These are phyloP conservation scores for Hipparchia sbordonii DNA, from an alignment of 2,888 invertebrate genomes.

Conservation along the genomic window DNA sequence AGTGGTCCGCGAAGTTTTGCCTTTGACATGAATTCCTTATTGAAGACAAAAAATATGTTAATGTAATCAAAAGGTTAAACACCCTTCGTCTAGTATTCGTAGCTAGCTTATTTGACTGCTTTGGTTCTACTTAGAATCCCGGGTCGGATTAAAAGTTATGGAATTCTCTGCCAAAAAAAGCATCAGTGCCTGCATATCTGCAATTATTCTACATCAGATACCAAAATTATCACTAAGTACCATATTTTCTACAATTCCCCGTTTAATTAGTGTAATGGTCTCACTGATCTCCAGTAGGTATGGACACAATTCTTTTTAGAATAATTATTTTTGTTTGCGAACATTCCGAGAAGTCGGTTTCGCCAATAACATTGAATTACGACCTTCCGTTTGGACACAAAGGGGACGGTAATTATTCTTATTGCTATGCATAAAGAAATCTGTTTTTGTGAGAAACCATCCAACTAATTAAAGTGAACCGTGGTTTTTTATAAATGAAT, in stretches of 20 bases:
- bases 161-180: too few relatives aligned
- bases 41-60: too few relatives aligned
- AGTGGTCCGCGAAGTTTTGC: too few relatives aligned
- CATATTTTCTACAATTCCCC: background rate
- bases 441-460: conserved; percentile 36
- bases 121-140: too few relatives aligned
- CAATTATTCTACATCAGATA: too few relatives aligned
- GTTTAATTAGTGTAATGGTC: background rate
- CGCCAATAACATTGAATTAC: conserved; percentile 35
- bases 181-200: too few relatives aligned
- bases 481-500: conserved; percentile 30
- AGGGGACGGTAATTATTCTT: conserved; percentile 36
- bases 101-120: too few relatives aligned
- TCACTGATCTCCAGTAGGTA: background rate
- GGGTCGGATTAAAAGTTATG: too few relatives aligned
- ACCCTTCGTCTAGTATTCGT: too few relatives aligned
- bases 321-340: conserved; percentile 33
- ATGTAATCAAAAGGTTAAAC: too few relatives aligned
- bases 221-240: background rate
- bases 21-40: too few relatives aligned
- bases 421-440: conserved; percentile 37
- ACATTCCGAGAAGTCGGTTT: conserved; percentile 27
- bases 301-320: conserved; percentile 32
- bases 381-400: conserved; percentile 31
- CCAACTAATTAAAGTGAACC: conserved; percentile 35